Evolutionary conservation across 1,140 invertebrate species (phyloP), one percentile per base, ranked within the genome.

Genomic region (Lordiphosa collinella): DNA sequence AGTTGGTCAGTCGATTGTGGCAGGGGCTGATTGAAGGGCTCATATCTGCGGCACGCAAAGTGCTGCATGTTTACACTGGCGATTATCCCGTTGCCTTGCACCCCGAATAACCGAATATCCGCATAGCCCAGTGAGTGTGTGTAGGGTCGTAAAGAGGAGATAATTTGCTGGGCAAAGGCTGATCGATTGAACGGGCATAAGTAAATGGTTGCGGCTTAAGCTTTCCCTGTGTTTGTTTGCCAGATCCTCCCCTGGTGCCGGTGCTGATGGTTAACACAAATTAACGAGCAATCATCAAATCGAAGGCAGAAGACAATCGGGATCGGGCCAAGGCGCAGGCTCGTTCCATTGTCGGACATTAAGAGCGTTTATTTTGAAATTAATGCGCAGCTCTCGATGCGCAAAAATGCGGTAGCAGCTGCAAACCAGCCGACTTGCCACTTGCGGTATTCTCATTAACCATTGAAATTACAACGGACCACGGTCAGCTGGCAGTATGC

Each of bases 221-320:
- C 64, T 53, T 47, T 34, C 16, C 65, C 70, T 80, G 80, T 80
- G 75, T 63, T 74, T 80, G 60, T 57, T 63, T 40, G 16, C 47
- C 14, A 32, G 53, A 47, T 56, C 29, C 31, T 31, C 14, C 18
- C 46, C 13, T 52, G 34, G 36, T 41, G 31, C 13, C 48, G 34
- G 36, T 41, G 31, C 51, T 56, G 84, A 79, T 87, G 84, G 84
- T 87, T 87, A 86, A 86, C 82, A 59, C 72, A 86, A 87, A 87
- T 87, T 87, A 87, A 87, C 73, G 74, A 87, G 66, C 84, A 75
- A 84, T 87, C 84, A 87, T 87, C 84, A 84, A 87, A 84, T 84
- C 78, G 78, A 84, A 73, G 63, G 62, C 82, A 71, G 67, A 63
- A 68, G 71, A 61, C 61, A 46, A 38, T 58, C 58, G 56, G 44